Evolutionary conservation across 2,113 vertebrate genomes (phyloP).

Genomic region (Ctenomys sociabilis): DNA sequence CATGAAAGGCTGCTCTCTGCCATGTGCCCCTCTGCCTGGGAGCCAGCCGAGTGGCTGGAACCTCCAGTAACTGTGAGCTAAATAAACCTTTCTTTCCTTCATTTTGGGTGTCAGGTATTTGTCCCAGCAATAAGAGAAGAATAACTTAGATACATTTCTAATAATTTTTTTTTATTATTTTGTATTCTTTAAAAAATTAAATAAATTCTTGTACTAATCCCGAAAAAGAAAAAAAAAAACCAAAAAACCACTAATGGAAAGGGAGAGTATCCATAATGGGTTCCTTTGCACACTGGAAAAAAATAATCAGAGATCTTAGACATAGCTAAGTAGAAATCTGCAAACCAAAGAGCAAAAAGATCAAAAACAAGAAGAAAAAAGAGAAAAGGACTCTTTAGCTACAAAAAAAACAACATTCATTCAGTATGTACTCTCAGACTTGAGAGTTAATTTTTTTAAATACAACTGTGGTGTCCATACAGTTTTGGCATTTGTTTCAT

Average conservation of each 20-base stretch:
- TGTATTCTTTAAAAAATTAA: too few species aligned
- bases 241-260: neutral
- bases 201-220: too few species aligned
- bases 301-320: neutral
- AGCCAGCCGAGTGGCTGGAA: too few species aligned
- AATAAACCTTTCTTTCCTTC: too few species aligned
- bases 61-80: too few species aligned
- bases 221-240: too few species aligned
- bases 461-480: neutral
- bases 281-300: neutral
- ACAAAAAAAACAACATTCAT: neutral
- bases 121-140: too few species aligned
- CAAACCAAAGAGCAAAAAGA: neutral
- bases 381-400: neutral
- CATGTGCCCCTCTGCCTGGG: too few species aligned
- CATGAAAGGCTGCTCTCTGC: too few species aligned
- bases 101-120: too few species aligned
- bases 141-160: too few species aligned
- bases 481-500: neutral
- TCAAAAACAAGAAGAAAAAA: neutral
- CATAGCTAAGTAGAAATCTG: neutral
- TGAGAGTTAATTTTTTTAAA: neutral
- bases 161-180: too few species aligned
- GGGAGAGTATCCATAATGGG: neutral
- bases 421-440: neutral